phyloP scores from a whole-genome alignment of 2,888 invertebrate species.

The Geophilus truncorum region DNA sequence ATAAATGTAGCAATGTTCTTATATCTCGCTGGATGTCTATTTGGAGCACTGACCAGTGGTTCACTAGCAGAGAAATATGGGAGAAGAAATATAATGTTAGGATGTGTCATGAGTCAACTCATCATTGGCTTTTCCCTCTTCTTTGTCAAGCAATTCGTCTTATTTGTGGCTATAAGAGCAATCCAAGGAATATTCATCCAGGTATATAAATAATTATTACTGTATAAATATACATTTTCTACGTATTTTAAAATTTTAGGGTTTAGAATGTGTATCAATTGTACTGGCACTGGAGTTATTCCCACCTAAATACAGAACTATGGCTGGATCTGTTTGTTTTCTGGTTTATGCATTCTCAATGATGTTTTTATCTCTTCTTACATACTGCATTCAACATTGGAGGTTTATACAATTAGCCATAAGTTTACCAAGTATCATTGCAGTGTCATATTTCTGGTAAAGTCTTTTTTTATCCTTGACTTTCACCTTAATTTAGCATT shows the following conservation, averaged over 20 bases:
- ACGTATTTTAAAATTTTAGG: conserved; percentile 42
- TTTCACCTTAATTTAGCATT: no score
- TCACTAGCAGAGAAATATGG: conserved; percentile 50
- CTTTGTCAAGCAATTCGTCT: conserved; percentile 44
- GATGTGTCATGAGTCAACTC: conserved; percentile 50
- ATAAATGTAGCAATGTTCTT: conserved; percentile 46
- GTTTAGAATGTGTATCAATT: conserved; percentile 54
- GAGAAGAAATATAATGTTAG: conserved; percentile 49
- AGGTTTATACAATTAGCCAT: conserved; percentile 53
- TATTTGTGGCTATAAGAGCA: conserved; percentile 49
- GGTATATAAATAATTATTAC: conserved; percentile 38
- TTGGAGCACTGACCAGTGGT: conserved; percentile 51
- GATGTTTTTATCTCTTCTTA: conserved; percentile 49
- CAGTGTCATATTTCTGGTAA: conserved; percentile 50
- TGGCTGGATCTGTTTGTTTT: conserved; percentile 52
- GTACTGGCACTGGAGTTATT: conserved; percentile 54
- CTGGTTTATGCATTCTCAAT: conserved; percentile 53
- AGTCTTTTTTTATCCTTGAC: not conserved
- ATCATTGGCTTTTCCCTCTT: conserved; percentile 43
- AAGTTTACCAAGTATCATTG: conserved; percentile 52
- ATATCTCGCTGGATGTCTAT: conserved; percentile 47
- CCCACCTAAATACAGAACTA: conserved; percentile 50
- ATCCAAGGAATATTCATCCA: conserved; percentile 52
- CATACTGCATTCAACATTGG: conserved; percentile 54
- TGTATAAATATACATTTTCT: not conserved